Conservation (phyloP, 2,113 vertebrate species). For the Nannobrachium achirus region DNA sequence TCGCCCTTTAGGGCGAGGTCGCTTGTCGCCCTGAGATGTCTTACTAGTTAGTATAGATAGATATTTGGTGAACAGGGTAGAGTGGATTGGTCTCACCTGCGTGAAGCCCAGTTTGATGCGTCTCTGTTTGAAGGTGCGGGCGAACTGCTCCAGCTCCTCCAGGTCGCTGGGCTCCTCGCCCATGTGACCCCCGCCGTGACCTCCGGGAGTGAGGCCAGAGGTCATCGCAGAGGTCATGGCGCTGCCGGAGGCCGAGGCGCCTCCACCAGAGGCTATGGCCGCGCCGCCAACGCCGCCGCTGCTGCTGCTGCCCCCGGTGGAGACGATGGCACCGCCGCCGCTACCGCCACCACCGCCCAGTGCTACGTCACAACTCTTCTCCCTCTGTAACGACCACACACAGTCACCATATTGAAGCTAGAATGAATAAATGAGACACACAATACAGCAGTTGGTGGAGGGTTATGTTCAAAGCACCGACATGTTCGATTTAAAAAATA, state of each 20-base stretch:
- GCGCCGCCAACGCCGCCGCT: constrained; percentile 37
- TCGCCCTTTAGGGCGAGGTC: no score
- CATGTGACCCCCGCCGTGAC: constrained; percentile 67
- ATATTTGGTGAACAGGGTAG: no score
- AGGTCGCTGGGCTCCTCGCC: constrained; percentile 90
- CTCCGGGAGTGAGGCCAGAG: constrained; percentile 52
- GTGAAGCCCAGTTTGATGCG: constrained; percentile 94
- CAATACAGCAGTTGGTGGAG: neutral
- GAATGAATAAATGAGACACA: constrained; percentile 25
- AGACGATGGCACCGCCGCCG: constrained; percentile 8
- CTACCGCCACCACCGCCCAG: neutral
- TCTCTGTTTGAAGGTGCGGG: constrained; percentile 92
- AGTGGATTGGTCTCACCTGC: constrained; percentile 82
- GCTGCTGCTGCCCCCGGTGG: neutral
- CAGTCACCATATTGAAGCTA: constrained; percentile 43
- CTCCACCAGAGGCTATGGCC: constrained; percentile 47
- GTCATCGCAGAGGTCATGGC: constrained; percentile 58
- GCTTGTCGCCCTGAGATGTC: no score
- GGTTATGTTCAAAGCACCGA: no score
- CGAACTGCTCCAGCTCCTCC: constrained; percentile 94
- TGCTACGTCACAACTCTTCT: constrained; percentile 72
- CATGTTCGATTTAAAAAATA: no score
- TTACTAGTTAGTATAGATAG: no score
- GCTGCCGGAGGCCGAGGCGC: constrained; percentile 56
- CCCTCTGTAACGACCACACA: constrained; percentile 72